Conservation (phyloP, 1,140 invertebrate genomes). For the Drosophila micromelanica region DNA sequence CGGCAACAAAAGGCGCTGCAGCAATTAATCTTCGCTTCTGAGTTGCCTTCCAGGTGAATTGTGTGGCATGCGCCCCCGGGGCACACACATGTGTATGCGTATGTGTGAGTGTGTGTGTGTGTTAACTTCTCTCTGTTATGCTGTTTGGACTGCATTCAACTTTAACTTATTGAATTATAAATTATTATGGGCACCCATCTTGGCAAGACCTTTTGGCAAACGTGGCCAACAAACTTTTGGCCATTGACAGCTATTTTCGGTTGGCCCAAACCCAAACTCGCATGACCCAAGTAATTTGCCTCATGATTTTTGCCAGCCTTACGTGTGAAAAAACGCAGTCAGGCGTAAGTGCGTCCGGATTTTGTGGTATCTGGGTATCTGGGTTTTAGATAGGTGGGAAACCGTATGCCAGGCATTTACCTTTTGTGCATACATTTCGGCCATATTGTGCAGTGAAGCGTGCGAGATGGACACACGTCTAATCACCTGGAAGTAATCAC, state of each 20-base stretch:
- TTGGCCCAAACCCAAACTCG: conserved; percentile 35
- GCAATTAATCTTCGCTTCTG: conserved; percentile 83
- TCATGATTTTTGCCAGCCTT: conserved; percentile 59
- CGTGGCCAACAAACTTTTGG: conserved; percentile 69
- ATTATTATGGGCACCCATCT: conserved; percentile 55
- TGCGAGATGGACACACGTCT: conserved; percentile 73
- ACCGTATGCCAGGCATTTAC: conserved; percentile 41
- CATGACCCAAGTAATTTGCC: conserved; percentile 67
- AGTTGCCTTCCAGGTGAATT: conserved; percentile 80
- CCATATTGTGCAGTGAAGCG: conserved; percentile 62
- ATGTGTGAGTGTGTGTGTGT: conserved; percentile 16
- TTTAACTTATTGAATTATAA: conserved; percentile 82
- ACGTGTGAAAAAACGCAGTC: conserved; percentile 76
- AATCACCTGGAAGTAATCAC: conserved; percentile 81
- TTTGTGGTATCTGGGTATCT: conserved; percentile 32
- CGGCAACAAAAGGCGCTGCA: conserved; percentile 72
- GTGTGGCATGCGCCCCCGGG: conserved; percentile 76
- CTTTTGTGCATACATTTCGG: conserved; percentile 47
- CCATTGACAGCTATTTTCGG: conserved; percentile 70
- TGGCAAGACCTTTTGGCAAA: conserved; percentile 34
- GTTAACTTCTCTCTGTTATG: conserved; percentile 22
- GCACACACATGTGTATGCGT: conserved; percentile 28
- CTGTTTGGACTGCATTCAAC: conserved; percentile 70
- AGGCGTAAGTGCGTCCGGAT: conserved; percentile 72
- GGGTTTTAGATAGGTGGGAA: conserved; percentile 12